A percentile compares a stretch with the other conserved stretches of the same genome.
Conservation (phyloP, 2,797 vertebrate species). For the Potorous gilbertii region DNA sequence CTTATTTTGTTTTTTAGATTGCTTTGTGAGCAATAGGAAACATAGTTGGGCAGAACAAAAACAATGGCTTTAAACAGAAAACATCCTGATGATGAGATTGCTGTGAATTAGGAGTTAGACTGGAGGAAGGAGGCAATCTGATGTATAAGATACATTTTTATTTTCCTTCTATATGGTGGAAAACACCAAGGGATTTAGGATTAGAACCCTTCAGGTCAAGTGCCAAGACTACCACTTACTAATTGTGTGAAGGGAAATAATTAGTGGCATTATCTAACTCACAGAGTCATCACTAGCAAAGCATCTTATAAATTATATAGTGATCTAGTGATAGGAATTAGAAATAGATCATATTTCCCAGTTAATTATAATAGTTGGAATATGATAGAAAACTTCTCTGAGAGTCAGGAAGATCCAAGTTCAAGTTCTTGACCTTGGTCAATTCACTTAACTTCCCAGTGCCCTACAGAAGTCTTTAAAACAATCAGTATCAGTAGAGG, state of each 20-base stretch:
- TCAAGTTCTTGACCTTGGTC: not conserved
- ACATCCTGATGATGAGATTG: slow-evolving; percentile 1
- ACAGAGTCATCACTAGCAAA: not conserved
- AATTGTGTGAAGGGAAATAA: not conserved
- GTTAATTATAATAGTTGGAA: slow-evolving; percentile 32
- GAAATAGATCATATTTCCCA: not conserved
- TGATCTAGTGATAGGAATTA: not conserved
- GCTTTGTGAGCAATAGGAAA: slow-evolving; percentile 2
- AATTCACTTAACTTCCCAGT: not conserved
- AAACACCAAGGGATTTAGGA: slow-evolving; percentile 47
- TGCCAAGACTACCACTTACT: not conserved
- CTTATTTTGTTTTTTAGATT: slow-evolving; percentile 7
- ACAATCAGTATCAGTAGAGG: not conserved
- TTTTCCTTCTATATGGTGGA: not conserved
- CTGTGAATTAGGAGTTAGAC: not conserved
- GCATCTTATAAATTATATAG: not conserved
- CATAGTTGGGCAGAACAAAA: slow-evolving; percentile 37
- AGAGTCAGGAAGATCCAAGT: not conserved
- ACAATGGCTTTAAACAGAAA: slow-evolving; percentile 46
- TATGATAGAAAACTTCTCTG: not conserved
- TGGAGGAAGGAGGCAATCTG: not conserved
- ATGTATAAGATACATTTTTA: not conserved
- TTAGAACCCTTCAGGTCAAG: not conserved
- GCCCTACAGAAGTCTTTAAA: not conserved
- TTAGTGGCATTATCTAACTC: not conserved